Base-by-base conservation (phyloP, 1,140 invertebrate genomes). In the Phenacoccus solenopsis region DNA sequence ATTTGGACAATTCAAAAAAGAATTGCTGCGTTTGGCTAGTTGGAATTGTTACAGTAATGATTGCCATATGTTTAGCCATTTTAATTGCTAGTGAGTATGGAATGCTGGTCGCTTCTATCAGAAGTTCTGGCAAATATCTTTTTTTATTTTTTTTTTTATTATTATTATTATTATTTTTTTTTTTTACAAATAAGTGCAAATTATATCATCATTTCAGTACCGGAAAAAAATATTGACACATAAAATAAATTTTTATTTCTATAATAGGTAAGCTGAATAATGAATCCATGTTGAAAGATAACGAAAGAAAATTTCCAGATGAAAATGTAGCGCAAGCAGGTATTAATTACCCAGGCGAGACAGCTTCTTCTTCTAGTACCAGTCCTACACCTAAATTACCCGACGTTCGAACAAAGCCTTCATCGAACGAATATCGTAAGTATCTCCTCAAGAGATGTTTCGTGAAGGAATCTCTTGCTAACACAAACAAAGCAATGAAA, bases 11-110 rank as follows among this genome's bases (percentile, higher is more conserved):
- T 7, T 86, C 73, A 7, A 75, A 73, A 35, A 74, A 72, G 28
- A 76, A 75, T 49, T 73, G 74, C 24, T 73, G 75, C 28, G 74
- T 74, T 32, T 73, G 75, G 74, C 30, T 69, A 49, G 25, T 82
- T 69, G 83, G 83, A 27, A 76, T 88, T 22, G 78, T 84, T 25
- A 80, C 87, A 27, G 77, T 90, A 7, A 77, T 83, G 13, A 79
- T 86, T 16, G 84, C 84, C 1, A 79, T 87, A n/a, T 82, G 89
- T 30, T 81, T 90, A 24, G 87, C 85, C 69, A 86, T 89, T 74
- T 80, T 90, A 75, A 86, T 87, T 74, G 85, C 83, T 73, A 86
- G 87, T 88, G 80, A 84, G 83, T 49, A 49, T 32, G 13, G 5
- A 32, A 7, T 32, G 5, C 13, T 49, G 12, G 20, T 9, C 13